Evolutionary conservation across 1,140 invertebrate species (phyloP).

Genomic region (Trypoxylus dichotomus): DNA sequence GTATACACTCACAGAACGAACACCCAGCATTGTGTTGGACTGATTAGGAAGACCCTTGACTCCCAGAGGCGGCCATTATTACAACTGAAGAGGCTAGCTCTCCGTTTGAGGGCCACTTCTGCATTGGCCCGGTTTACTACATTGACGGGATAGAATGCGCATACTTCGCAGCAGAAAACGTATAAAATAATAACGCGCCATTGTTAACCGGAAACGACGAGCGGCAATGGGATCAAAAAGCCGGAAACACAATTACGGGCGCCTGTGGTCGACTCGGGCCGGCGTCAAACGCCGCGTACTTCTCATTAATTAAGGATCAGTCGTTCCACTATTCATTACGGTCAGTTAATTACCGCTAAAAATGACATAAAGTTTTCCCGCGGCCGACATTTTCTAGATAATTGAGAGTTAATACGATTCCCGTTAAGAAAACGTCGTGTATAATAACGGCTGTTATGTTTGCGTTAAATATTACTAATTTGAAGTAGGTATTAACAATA

Average conservation of each 20-base stretch:
- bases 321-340: conserved; percentile 15
- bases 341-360: conserved; percentile 11
- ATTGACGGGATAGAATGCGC: conserved; percentile 1
- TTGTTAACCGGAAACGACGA: conserved; percentile 33
- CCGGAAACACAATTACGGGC: conserved; percentile 32
- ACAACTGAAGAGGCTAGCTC: conserved; percentile 34
- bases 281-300: conserved; percentile 27
- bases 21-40: conserved; percentile 31
- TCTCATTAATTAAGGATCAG: conserved; percentile 16
- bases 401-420: not conserved
- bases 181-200: conserved; percentile 33
- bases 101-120: conserved; percentile 33
- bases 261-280: conserved; percentile 14
- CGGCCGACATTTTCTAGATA: not conserved
- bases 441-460: not conserved
- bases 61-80: conserved; percentile 34
- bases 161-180: conserved; percentile 7
- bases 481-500: not conserved
- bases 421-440: not conserved
- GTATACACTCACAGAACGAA: conserved; percentile 17
- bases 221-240: conserved; percentile 32
- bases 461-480: not conserved
- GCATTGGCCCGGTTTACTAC: conserved; percentile 19
- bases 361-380: conserved; percentile 1
- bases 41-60: conserved; percentile 35